Evolutionary conservation across 1,140 invertebrate species (phyloP), one percentile per base, ranked within the genome.

Genomic region (Contarinia nasturtii): DNA sequence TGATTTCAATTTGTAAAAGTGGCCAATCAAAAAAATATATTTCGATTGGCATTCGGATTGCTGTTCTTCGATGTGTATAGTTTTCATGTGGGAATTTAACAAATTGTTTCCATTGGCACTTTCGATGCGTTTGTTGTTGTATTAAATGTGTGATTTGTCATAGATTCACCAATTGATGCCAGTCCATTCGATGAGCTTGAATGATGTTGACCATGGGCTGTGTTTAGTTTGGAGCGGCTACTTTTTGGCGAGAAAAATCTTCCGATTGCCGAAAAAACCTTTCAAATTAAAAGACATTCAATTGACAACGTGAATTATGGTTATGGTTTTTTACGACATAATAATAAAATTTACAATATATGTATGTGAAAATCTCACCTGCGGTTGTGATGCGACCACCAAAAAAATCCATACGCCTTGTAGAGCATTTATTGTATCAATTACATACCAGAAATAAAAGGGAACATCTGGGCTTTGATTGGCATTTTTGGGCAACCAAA

Each of bases 321-420:
- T 46, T 47, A 43, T 7, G 17, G 14, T 21, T 14, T 46, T 14
- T 34, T 34, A 34, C 7, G 7, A 8, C 14, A 34, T 34, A 34
- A 34, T 34, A 8, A 14, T 11, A 38, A 36, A 45, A 42, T 21
- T 37, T 12, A 50, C n/a, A 33, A 15, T 5, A 18, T 27, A 36
- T 27, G 36, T 2, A 27, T 15, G 19, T 36, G 14, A 12, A 18
- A 37, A 20, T 37, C 55, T 63, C 59, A 73, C 77, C 67, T 83
- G 80, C n/a, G 82, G 82, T 67, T 89, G 85, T 62, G 82, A 86
- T 21, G 84, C 82, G 44, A 88, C 84, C 37, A 89, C 85, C 51
- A 84, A 74, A 61, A 91, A 91, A 47, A 91, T 88, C 57, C 88
- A 77, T n/a, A 89, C 76, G 37, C 86, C 86, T 63, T 90, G 85